Base-by-base conservation (phyloP, 2,888 invertebrate species). In the Gasteruption jaculator region DNA sequence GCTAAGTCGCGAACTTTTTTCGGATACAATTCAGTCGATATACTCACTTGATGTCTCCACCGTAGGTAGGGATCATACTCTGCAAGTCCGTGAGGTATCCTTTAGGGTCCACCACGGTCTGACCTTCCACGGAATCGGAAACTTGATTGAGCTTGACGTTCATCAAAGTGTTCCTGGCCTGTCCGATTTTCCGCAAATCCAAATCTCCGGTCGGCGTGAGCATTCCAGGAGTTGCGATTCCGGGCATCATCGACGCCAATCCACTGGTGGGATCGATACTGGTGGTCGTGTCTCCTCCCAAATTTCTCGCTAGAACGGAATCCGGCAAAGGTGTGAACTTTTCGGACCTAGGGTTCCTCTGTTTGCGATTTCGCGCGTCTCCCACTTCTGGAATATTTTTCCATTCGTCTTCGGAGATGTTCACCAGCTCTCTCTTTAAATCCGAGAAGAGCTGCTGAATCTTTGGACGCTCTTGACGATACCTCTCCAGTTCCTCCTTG, bases 391-490 rank as follows among this genome's bases (percentile, higher is more conserved):
- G 99, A 49, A 99, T 86, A 34, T 86, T 90, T 37, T 89, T 84
- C 99, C 99, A 99, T 65, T 99, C 95, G 45, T 92, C 92, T 58
- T 90, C 89, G 0, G 86, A 83, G 0, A 99, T 87, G 39, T 79
- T 76, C 36, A 85, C 83, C 15, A 92, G 70, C 50, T 89, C 90
- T 56, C 91, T 77, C 72, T 99, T 97, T 14, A 99, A 74, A 73
- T 99, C 99, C 7, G 94, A 95, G 69, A 99, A 99, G 65, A 97
- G 96, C 65, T 99, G 99, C 65, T 99, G 97, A 59, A 99, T 99
- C 77, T 99, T 99, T 1, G 97, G 97, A 73, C 86, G 81, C 70
- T 99, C 99, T 70, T 96, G 95, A 62, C 99, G 91, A 74, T 94
- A 99, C 69, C 88, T 86, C 65, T 99, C 99, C 61, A 99, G 79